These are phyloP conservation scores for Triplophysa siluroides DNA, from an alignment of 2,113 vertebrate genomes.

Conservation along the genomic window DNA sequence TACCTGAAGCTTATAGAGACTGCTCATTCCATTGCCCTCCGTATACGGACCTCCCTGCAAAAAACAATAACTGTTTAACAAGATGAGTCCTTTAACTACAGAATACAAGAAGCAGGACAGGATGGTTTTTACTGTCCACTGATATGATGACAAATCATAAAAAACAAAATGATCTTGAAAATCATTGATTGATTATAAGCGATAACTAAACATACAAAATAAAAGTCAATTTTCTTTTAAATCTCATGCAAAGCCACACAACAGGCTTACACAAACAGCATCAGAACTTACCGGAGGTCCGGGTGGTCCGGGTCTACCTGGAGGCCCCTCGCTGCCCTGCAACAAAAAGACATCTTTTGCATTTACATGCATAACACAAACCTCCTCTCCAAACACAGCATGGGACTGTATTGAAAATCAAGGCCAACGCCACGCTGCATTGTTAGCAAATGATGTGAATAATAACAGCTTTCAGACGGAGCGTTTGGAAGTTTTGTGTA, in stretches of 20 bases:
- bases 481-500: slow-evolving; percentile 5
- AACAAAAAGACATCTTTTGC: slow-evolving; percentile 37
- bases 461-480: slow-evolving; percentile 24
- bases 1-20: slow-evolving; percentile 98
- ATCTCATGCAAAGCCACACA: neutral
- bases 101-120: neutral
- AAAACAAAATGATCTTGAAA: slow-evolving; percentile 9
- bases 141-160: slow-evolving; percentile 7
- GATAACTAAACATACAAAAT: neutral
- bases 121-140: neutral
- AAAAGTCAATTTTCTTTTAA: slow-evolving; percentile 27
- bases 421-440: neutral
- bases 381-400: slow-evolving; percentile 28
- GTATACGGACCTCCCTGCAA: slow-evolving; percentile 80
- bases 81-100: neutral
- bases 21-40: slow-evolving; percentile 95
- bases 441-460: slow-evolving; percentile 42
- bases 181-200: neutral
- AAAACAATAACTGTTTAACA: slow-evolving; percentile 33
- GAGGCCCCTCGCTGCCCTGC: slow-evolving; percentile 87
- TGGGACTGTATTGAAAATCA: slow-evolving; percentile 4
- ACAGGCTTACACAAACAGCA: neutral
- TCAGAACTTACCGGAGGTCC: slow-evolving; percentile 75
- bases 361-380: slow-evolving; percentile 5
- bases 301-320: slow-evolving; percentile 81